A percentile compares a stretch with the other conserved stretches of the same genome.
Conservation (phyloP, 2,888 invertebrate species). For the Zaprionus lineosus region DNA sequence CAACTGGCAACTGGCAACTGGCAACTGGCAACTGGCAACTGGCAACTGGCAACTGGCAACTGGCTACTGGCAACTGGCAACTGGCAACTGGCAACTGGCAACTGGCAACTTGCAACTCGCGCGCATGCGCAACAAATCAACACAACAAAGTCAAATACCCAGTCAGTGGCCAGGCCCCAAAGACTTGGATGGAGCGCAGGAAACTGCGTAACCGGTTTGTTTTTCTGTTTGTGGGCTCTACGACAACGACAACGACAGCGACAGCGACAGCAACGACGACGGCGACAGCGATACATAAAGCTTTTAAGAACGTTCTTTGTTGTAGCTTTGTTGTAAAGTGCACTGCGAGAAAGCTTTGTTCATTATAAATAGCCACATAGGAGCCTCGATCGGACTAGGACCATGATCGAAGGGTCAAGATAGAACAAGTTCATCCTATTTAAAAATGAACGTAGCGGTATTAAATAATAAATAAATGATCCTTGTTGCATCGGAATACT, state of each 20-base stretch:
- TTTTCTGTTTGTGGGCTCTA: conserved; percentile 32
- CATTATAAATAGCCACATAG: too few species aligned
- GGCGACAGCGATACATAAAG: conserved; percentile 64
- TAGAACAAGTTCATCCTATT: too few species aligned
- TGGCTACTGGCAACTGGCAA: conserved; percentile 52
- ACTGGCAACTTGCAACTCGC: conserved; percentile 46
- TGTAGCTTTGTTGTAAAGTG: conserved; percentile 50
- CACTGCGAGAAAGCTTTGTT: conserved; percentile 52
- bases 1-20: conserved; percentile 58
- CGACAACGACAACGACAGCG: conserved; percentile 47
- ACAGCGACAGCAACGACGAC: conserved; percentile 49
- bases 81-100: conserved; percentile 55
- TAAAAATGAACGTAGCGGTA: too few species aligned
- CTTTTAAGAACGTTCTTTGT: conserved; percentile 76
- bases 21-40: conserved; percentile 43
- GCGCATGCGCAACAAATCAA: conserved; percentile 74
- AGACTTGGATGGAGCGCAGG: conserved; percentile 43
- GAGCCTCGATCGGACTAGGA: too few species aligned
- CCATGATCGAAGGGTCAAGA: too few species aligned
- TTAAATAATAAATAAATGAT: too few species aligned
- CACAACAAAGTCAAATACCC: conserved; percentile 46
- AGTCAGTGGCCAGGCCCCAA: background rate
- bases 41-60: conserved; percentile 48
- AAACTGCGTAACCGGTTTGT: conserved; percentile 68
- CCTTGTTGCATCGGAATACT: too few species aligned